Conservation (phyloP, 2,888 invertebrate species). For the Aproaerema taeniolella region DNA sequence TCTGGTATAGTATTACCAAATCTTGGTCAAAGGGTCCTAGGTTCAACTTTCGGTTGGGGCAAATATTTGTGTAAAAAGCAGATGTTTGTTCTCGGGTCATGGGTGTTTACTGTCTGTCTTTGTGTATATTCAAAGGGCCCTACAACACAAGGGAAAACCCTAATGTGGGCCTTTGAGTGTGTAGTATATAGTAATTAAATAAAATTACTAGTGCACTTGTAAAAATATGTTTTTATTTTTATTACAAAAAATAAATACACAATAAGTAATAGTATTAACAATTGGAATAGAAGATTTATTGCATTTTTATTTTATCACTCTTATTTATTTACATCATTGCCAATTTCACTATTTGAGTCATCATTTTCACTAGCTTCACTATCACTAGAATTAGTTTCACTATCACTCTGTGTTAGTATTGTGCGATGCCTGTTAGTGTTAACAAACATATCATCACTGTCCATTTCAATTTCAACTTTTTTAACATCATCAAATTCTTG, state of each 20-base stretch:
- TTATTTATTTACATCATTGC: too few species aligned
- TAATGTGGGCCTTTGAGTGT: too few species aligned
- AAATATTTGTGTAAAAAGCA: too few species aligned
- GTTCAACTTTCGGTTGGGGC: too few species aligned
- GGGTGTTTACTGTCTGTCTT: too few species aligned
- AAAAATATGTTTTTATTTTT: not conserved
- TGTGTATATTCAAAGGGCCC: too few species aligned
- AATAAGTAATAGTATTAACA: not conserved
- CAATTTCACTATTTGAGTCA: slow-evolving; percentile 9
- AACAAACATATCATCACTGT: slow-evolving; percentile 64
- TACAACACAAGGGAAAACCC: too few species aligned
- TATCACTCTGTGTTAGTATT: slow-evolving; percentile 36
- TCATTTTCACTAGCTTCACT: slow-evolving; percentile 22
- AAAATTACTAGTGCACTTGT: not conserved
- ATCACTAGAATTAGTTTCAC: slow-evolving; percentile 31
- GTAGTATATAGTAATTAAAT: not conserved
- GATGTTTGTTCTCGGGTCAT: too few species aligned
- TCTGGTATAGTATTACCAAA: too few species aligned
- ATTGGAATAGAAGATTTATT: not conserved
- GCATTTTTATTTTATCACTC: too few species aligned
- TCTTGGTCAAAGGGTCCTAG: too few species aligned
- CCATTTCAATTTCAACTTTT: slow-evolving; percentile 40
- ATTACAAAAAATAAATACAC: not conserved
- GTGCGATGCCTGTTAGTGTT: slow-evolving; percentile 77
- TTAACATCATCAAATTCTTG: slow-evolving; percentile 55